Base-by-base conservation (phyloP, 35 echinoderm and acorn worm genomes). In the Holothuria glaberrima region DNA sequence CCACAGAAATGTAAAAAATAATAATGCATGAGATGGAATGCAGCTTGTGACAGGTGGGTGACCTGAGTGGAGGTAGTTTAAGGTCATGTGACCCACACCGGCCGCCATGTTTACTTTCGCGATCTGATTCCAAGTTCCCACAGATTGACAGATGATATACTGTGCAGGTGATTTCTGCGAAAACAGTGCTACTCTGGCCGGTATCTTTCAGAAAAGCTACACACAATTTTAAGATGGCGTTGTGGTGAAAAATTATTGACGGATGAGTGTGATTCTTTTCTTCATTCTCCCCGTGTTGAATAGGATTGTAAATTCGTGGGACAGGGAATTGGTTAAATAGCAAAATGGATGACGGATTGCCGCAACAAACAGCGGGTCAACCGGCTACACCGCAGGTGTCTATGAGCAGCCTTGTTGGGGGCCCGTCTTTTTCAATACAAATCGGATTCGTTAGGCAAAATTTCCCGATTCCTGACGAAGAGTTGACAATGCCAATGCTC, bases 71-170 rank as follows among this genome's bases (percentile, higher is more conserved):
- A 82, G 57, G 46, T 60, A 59, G 25, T 33, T 24, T 24, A 58
- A 82, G 46, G 79, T 26, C 79, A 82, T 82, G 38, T 82, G 79
- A 82, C 79, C 79, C 46, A 30, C 27, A 75, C 71, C 71, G 28
- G 46, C 79, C 79, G 79, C 79, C 79, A 82, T 82, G 79, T 82
- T 82, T 82, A 82, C 79, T 60, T 82, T 82, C 38, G 38, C 48
- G 46, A 82, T 50, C 36, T 41, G 36, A 41, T 41, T 41, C 36
- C 7, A 7, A 41, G 36, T 41, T 41, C 2, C 36, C 36, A 41
- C 2, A 41, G 36, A 41, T 41, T 41, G 36, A 41, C 36, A 41
- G 36, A 41, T 41, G 36, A 41, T 41, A 41, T 7, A 41, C 36
- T 7, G 36, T 41, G 36, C 36, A 41, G 36, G 36, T 41, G 36